Evolutionary conservation across 2,113 vertebrate species (phyloP).

Genomic region (Nerophis ophidion): DNA sequence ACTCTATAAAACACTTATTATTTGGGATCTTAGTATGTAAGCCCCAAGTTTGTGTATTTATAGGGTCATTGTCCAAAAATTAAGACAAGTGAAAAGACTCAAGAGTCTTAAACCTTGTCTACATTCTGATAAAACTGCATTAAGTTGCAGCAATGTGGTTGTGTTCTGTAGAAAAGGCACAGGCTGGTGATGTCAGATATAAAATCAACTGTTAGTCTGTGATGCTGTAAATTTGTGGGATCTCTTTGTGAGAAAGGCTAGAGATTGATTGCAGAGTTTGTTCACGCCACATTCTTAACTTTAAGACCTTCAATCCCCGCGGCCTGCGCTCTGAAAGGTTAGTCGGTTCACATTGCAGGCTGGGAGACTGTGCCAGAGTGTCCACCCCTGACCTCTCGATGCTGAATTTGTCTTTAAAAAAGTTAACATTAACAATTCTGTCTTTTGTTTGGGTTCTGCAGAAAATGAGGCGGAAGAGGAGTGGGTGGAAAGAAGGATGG

Average conservation of each 20-base stretch:
- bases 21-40: no score
- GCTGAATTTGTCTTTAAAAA: conserved; percentile 54
- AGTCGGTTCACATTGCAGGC: conserved; percentile 66
- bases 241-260: conserved; percentile 22
- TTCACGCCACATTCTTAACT: conserved; percentile 67
- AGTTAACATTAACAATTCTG: conserved; percentile 72
- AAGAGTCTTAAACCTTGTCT: no score
- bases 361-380: conserved; percentile 66
- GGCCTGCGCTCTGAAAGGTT: conserved; percentile 61
- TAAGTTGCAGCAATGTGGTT: no score
- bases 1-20: no score
- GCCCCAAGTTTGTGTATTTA: no score
- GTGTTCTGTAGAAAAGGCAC: no score
- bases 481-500: conserved; percentile 57
- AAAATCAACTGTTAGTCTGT: no score
- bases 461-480: conserved; percentile 57
- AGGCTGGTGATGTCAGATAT: no score
- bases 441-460: conserved; percentile 66
- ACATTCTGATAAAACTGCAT: no score
- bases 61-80: no score
- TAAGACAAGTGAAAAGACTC: no score
- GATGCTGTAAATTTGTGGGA: no score
- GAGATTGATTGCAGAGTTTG: conserved; percentile 59
- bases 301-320: conserved; percentile 61
- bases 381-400: conserved; percentile 56